Conservation (phyloP, 2,888 invertebrate genomes). For the Melieria omissa region DNA sequence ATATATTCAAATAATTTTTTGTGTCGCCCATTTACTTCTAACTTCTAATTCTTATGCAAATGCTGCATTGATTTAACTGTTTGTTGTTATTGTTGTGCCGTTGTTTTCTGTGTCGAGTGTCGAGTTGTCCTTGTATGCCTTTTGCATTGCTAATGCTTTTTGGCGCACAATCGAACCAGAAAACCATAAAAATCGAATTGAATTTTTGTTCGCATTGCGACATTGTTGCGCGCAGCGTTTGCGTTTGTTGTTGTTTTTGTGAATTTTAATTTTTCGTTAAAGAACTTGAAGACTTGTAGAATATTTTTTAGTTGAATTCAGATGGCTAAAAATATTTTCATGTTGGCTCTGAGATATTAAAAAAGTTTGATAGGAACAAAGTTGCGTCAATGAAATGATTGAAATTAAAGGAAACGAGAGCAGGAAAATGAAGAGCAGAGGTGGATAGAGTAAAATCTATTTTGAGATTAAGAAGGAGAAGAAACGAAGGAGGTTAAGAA, state of each 20-base stretch:
- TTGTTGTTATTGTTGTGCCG: no score
- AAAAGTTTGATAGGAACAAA: no score
- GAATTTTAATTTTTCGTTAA: not conserved
- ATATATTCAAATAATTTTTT: not conserved
- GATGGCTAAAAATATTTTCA: not conserved
- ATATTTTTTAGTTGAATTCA: not conserved
- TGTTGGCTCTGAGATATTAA: not conserved
- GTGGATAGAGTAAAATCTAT: no score
- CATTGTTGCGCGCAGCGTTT: not conserved
- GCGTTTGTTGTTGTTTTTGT: not conserved
- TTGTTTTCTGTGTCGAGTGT: no score
- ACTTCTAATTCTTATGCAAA: constrained; percentile 23
- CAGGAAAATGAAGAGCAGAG: no score
- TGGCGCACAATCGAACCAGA: no score
- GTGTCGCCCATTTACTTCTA: no score
- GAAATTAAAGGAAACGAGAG: no score
- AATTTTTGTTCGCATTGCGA: not conserved
- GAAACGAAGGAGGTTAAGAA: no score
- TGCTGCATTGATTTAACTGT: not conserved
- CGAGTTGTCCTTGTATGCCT: not conserved
- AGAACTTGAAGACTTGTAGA: not conserved
- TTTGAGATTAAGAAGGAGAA: no score
- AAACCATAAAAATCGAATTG: not conserved
- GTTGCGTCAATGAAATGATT: no score
- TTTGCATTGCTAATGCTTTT: not conserved